Evolutionary conservation across 2,888 invertebrate genomes (phyloP).

Genomic region (Argyra leucocephala): DNA sequence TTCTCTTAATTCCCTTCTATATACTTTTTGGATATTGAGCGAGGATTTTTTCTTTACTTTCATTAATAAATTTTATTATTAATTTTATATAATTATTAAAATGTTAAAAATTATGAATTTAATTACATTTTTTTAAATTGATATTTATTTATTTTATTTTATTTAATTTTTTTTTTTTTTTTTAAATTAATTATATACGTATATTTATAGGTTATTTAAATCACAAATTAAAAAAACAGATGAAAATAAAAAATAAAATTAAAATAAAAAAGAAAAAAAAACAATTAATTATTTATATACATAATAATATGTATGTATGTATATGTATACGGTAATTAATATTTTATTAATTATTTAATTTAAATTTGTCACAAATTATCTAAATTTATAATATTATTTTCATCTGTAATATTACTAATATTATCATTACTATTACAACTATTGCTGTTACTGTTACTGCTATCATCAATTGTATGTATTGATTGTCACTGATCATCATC

Average conservation of each 20-base stretch:
- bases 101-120: not conserved
- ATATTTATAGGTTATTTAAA: not conserved
- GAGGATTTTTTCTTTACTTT: not conserved
- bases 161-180: no score
- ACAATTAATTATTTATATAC: not conserved
- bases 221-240: not conserved
- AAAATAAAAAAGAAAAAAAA: not conserved
- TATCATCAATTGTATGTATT: constrained; percentile 29
- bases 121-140: not conserved
- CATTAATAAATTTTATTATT: not conserved
- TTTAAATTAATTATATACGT: no score
- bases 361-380: constrained; percentile 6
- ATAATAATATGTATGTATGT: not conserved
- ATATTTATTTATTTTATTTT: no score
- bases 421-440: constrained; percentile 8
- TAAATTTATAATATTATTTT: constrained; percentile 6
- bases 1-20: not conserved
- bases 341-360: not conserved
- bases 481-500: constrained; percentile 43
- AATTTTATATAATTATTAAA: not conserved
- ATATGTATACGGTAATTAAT: not conserved
- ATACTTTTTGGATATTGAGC: not conserved
- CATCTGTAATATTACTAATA: constrained; percentile 4
- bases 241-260: not conserved
- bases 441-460: constrained; percentile 17